Evolutionary conservation across 2,797 vertebrate genomes (phyloP), one percentile per base, ranked within the genome.

Genomic region (Phalloptychus januarius): DNA sequence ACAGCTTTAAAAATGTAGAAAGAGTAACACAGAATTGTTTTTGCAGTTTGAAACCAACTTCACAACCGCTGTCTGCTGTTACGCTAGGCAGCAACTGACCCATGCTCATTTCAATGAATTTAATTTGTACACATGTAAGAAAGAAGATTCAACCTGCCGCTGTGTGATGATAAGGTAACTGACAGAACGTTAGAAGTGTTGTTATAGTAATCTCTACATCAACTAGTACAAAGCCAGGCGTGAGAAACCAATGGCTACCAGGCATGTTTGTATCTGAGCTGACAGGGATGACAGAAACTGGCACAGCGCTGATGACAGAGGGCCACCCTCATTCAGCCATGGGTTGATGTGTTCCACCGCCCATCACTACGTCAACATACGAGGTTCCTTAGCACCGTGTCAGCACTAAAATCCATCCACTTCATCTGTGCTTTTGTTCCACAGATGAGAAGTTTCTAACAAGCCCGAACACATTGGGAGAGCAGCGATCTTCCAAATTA

Each of bases 391-490:
- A 48, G 78, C 77, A 83, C 82, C 85, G 88, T 94, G 92, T 94
- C 94, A 90, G 93, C 89, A 78, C 81, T 78, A 86, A 95, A 93
- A 93, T 93, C 92, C 92, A 90, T 88, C 89, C 93, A 93, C 94
- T 95, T 94, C 88, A 91, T 87, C 75, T 52, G 67, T 0, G 89
- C 92, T 94, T 96, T 95, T 94, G 94, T 93, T 94, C 89, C 33
- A 28, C 74, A 88, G 84, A 93, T 91, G 88, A 87, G 80, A 93
- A 90, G 88, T 87, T 93, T 92, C 92, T 93, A 90, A 94, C 95
- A 95, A 94, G 95, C 93, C 95, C 72, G 87, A 94, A 96, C 95
- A 94, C 90, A 96, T 90, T 89, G 89, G 93, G 89, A 88, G 78
- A 80, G 79, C 89, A 92, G 93, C 81, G 92, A 91, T 95, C 93